These are phyloP conservation scores for Schlechtendalia chinensis DNA, from an alignment of 1,140 invertebrate species.

Conservation along the genomic window DNA sequence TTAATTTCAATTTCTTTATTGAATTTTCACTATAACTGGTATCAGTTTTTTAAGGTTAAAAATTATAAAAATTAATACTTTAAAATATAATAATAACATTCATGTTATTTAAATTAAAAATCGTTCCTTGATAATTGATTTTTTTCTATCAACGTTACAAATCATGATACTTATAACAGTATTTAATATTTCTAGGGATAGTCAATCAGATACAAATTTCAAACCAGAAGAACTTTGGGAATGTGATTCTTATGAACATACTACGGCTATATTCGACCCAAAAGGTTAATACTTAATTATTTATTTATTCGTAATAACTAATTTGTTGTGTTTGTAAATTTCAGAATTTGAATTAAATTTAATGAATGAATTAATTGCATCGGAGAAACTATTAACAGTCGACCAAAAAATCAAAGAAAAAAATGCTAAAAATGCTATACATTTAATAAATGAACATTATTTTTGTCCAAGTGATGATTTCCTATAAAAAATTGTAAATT, in stretches of 20 bases:
- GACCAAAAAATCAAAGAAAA: background rate
- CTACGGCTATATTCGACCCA: slow-evolving; percentile 13
- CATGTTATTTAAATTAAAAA: no score
- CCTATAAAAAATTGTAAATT: background rate
- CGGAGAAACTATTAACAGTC: background rate
- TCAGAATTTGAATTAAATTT: slow-evolving; percentile 25
- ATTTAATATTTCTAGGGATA: slow-evolving; percentile 3
- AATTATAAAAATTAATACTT: no score
- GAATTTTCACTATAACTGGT: no score
- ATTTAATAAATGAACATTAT: slow-evolving; percentile 28
- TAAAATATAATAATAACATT: no score
- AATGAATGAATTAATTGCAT: background rate
- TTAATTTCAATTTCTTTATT: no score
- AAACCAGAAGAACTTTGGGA: slow-evolving; percentile 31
- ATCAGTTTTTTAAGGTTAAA: no score
- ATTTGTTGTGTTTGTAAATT: background rate
- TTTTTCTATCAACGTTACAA: no score
- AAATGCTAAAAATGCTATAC: background rate
- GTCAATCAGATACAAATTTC: background rate
- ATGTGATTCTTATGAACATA: background rate
- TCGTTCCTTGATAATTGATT: no score
- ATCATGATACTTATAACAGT: background rate
- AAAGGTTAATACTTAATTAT: slow-evolving; percentile 15
- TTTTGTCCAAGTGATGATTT: slow-evolving; percentile 40
- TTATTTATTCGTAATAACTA: background rate